phyloP scores from a whole-genome alignment of 2,888 invertebrate genomes.

The Amiota communis region DNA sequence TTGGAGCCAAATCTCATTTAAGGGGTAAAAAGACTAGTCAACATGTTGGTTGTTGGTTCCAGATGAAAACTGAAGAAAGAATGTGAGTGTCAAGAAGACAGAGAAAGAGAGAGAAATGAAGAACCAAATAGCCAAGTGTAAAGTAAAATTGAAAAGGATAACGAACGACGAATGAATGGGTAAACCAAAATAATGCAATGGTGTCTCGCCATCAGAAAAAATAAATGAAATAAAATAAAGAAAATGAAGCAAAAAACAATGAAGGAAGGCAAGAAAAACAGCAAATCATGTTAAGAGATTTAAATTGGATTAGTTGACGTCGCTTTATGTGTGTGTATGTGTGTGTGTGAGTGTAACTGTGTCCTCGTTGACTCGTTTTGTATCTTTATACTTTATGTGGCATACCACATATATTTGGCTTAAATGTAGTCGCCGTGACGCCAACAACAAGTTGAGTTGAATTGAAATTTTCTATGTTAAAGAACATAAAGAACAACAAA shows the following conservation, averaged over 20 bases:
- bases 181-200: background rate
- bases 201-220: background rate
- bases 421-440: no score
- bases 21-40: background rate
- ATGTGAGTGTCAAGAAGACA: no score
- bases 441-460: no score
- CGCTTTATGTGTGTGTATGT: constrained; percentile 39
- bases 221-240: no score
- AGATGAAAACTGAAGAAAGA: background rate
- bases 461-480: no score
- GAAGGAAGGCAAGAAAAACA: constrained; percentile 49
- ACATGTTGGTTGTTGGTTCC: constrained; percentile 2
- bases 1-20: background rate
- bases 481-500: no score
- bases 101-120: background rate
- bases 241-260: no score
- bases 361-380: background rate
- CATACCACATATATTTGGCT: no score
- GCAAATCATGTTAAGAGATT: constrained; percentile 69
- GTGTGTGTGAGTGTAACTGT: constrained; percentile 20
- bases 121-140: background rate
- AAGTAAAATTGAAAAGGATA: constrained; percentile 1
- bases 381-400: no score
- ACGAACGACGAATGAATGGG: background rate
- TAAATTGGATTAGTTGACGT: constrained; percentile 66